phyloP scores from a whole-genome alignment of 37 sponge, comb jelly and placozoan species.

The Agelas oroides region DNA sequence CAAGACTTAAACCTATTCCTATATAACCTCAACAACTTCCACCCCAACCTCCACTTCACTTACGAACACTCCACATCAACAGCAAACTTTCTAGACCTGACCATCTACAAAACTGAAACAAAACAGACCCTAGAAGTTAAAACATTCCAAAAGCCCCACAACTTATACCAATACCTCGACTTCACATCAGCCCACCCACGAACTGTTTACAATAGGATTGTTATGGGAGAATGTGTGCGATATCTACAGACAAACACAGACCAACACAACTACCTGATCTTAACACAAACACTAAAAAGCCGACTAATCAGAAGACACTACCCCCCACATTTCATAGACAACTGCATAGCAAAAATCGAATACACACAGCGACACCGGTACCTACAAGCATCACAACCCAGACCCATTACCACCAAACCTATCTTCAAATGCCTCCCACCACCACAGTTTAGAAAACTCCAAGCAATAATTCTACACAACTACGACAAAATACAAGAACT shows the following conservation, averaged over 20 bases:
- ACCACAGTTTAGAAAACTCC: slow-evolving; percentile 23
- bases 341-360: not conserved
- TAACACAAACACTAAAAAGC: not conserved
- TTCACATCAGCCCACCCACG: slow-evolving; percentile 28
- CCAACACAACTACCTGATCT: not conserved
- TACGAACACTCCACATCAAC: not conserved
- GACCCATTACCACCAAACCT: not conserved
- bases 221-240: slow-evolving; percentile 30
- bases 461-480: slow-evolving; percentile 18
- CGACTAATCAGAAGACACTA: slow-evolving; percentile 22
- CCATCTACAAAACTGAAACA: slow-evolving; percentile 8
- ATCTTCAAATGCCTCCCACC: slow-evolving; percentile 41
- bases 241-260: slow-evolving; percentile 24
- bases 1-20: not conserved
- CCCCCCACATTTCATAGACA: slow-evolving; percentile 1
- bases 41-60: slow-evolving; percentile 19
- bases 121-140: slow-evolving; percentile 1
- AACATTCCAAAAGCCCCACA: slow-evolving; percentile 38
- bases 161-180: slow-evolving; percentile 45
- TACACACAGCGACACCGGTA: not conserved
- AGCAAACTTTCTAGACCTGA: slow-evolving; percentile 28
- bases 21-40: slow-evolving; percentile 7
- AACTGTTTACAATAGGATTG: not conserved
- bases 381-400: not conserved
- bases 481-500: not conserved